Conservation (phyloP, 1,140 invertebrate genomes). For the Zaprionus taronus region DNA sequence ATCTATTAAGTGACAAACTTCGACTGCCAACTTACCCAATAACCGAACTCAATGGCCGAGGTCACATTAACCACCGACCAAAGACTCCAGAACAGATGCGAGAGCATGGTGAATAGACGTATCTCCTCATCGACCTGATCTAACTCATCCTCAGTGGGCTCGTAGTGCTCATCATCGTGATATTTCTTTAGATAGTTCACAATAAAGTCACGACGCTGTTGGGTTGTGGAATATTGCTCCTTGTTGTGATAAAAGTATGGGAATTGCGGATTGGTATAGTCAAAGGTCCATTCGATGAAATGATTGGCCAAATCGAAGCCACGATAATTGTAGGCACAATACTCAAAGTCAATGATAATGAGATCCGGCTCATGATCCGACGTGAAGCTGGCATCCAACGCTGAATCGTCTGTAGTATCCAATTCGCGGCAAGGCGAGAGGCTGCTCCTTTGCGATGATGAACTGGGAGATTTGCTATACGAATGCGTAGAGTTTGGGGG, state of each 20-base stretch:
- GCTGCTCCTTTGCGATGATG: slow-evolving; percentile 21
- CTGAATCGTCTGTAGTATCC: slow-evolving; percentile 73
- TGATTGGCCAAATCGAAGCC: slow-evolving; percentile 98
- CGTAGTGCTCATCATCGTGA: slow-evolving; percentile 60
- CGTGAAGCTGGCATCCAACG: slow-evolving; percentile 65
- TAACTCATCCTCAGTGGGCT: slow-evolving; percentile 64
- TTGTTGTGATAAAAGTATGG: slow-evolving; percentile 91
- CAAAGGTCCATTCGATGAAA: slow-evolving; percentile 97
- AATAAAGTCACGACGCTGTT: slow-evolving; percentile 88
- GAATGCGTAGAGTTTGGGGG: slow-evolving; percentile 14
- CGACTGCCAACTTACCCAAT: slow-evolving; percentile 90
- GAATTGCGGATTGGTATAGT: slow-evolving; percentile 91
- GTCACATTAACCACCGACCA: slow-evolving; percentile 96
- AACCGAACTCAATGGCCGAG: slow-evolving; percentile 96
- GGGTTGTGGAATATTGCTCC: slow-evolving; percentile 89
- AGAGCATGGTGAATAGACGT: slow-evolving; percentile 92
- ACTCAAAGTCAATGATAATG: slow-evolving; percentile 96
- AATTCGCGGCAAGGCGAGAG: slow-evolving; percentile 57
- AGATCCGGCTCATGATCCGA: slow-evolving; percentile 86
- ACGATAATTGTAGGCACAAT: slow-evolving; percentile 96
- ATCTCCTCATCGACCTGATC: slow-evolving; percentile 87
- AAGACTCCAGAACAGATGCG: slow-evolving; percentile 96
- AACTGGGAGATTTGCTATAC: slow-evolving; percentile 49
- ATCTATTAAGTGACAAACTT: neutral
- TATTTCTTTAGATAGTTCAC: slow-evolving; percentile 71